phyloP scores from a whole-genome alignment of 2,888 invertebrate genomes.

The Protodeltote pygarga region DNA sequence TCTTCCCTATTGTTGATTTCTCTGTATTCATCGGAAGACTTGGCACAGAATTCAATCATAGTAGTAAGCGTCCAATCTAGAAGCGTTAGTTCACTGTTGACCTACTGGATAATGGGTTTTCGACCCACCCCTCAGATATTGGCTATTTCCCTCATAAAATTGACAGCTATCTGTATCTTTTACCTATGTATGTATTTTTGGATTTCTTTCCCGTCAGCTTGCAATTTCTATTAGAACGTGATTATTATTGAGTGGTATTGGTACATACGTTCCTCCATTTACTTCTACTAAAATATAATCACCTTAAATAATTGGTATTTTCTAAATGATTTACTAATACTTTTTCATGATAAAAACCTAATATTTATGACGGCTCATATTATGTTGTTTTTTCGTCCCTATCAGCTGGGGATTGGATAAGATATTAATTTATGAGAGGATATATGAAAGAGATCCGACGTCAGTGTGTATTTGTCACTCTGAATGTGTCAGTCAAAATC shows the following conservation, averaged over 20 bases:
- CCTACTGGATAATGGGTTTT: slow-evolving; percentile 47
- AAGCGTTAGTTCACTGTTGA: slow-evolving; percentile 43
- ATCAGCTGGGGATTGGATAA: slow-evolving; percentile 22
- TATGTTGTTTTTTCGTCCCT: slow-evolving; percentile 20
- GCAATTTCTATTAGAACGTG: too few relatives aligned
- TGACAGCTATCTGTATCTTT: slow-evolving; percentile 13
- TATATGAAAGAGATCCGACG: slow-evolving; percentile 16
- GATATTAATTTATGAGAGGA: slow-evolving; percentile 25
- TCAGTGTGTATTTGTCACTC: slow-evolving; percentile 25
- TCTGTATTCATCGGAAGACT: slow-evolving; percentile 23
- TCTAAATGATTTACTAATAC: slow-evolving; percentile 33
- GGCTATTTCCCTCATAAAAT: slow-evolving; percentile 37
- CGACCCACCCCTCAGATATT: slow-evolving; percentile 36
- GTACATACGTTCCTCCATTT: neutral
- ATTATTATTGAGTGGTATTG: too few relatives aligned
- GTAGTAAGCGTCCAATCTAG: slow-evolving; percentile 34
- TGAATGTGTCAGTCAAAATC: slow-evolving; percentile 26
- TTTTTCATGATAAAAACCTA: too few relatives aligned
- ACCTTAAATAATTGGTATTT: slow-evolving; percentile 5
- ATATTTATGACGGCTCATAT: slow-evolving; percentile 22
- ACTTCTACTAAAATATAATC: too few relatives aligned
- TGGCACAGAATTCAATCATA: slow-evolving; percentile 44
- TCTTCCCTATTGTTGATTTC: slow-evolving; percentile 27
- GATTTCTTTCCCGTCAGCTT: slow-evolving; percentile 3
- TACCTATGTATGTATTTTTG: neutral